These are phyloP conservation scores for Acridotheres tristis DNA, from an alignment of 2,797 vertebrate genomes.

Conservation along the genomic window DNA sequence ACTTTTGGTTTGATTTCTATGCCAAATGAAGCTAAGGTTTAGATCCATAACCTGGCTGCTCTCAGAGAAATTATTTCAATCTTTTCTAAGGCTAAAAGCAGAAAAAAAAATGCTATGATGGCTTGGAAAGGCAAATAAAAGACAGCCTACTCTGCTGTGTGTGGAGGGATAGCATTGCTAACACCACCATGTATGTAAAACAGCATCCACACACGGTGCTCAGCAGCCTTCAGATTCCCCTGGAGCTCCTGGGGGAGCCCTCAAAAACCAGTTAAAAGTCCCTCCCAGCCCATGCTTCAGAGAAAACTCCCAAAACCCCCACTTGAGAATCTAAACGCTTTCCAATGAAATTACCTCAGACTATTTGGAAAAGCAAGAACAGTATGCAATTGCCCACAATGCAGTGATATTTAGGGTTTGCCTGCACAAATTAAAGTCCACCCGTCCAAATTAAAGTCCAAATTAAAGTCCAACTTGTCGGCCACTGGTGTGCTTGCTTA, in stretches of 20 bases:
- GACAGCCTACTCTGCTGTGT: background rate
- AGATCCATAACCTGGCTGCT: background rate
- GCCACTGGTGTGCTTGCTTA: background rate
- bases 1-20: background rate
- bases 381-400: background rate
- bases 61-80: background rate
- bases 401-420: background rate
- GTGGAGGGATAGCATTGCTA: background rate
- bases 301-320: background rate
- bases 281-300: background rate
- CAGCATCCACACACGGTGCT: fast-evolving
- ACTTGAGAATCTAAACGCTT: background rate
- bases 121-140: background rate
- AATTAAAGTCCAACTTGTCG: background rate
- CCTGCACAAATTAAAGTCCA: slow-evolving; percentile 32
- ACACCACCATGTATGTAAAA: background rate
- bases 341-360: background rate
- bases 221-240: background rate
- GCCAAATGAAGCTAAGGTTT: background rate
- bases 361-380: slow-evolving; percentile 27
- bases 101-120: background rate
- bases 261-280: background rate
- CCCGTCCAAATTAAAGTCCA: no score
- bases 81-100: background rate
- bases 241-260: background rate